phyloP scores from a whole-genome alignment of 2,113 vertebrate genomes.

The Fukomys damarensis region DNA sequence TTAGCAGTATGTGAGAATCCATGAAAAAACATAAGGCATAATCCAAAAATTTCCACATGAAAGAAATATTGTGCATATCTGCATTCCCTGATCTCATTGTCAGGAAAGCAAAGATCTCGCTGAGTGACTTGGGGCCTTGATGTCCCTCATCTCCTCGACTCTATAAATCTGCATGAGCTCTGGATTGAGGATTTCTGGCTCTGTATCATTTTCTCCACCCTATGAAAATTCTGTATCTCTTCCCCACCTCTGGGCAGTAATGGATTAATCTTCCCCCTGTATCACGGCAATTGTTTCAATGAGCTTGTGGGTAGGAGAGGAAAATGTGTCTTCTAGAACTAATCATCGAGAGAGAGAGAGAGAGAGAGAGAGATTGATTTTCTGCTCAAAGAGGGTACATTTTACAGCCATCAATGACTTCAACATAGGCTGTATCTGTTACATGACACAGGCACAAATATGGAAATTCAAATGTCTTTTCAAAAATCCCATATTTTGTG shows the following conservation, averaged over 20 bases:
- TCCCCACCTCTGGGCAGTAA: not conserved
- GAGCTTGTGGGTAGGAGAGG: not conserved
- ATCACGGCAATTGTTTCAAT: not conserved
- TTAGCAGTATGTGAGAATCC: not conserved
- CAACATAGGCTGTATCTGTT: not conserved
- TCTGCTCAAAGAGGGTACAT: not conserved
- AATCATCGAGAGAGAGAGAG: not conserved
- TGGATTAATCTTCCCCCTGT: not conserved
- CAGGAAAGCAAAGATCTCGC: not conserved
- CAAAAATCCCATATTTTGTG: not conserved
- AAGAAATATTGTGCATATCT: no score
- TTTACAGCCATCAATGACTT: not conserved
- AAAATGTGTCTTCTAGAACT: not conserved
- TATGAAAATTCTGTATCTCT: not conserved
- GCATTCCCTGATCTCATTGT: not conserved
- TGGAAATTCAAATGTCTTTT: not conserved
- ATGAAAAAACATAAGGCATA: not conserved
- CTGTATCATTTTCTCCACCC: not conserved
- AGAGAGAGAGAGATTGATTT: no score
- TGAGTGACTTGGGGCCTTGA: not conserved
- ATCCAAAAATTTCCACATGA: not conserved
- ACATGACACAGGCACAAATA: not conserved
- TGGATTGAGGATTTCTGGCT: not conserved
- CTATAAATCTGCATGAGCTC: not conserved
- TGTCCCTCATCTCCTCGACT: not conserved